phyloP scores from a whole-genome alignment of 2,888 invertebrate species.

The Amphipoea lucens region DNA sequence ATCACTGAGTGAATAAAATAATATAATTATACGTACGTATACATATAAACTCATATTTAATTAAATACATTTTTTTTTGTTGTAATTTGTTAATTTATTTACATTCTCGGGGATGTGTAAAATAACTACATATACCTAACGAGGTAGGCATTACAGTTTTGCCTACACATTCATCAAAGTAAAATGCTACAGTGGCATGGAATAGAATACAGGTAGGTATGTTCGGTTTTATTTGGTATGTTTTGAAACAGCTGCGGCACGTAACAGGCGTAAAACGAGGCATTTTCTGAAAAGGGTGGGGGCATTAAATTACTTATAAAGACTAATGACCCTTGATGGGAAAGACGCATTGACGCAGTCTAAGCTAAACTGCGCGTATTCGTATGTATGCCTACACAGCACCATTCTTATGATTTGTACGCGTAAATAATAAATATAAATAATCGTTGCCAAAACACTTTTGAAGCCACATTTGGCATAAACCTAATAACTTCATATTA shows the following conservation, averaged over 20 bases:
- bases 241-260: conserved; percentile 54
- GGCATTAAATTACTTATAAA: conserved; percentile 42
- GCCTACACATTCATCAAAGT: neutral
- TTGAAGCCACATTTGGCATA: conserved; percentile 2
- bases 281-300: conserved; percentile 42
- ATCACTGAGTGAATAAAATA: neutral
- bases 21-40: neutral
- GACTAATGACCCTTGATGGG: conserved; percentile 50
- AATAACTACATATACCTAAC: neutral
- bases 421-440: neutral
- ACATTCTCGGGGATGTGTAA: neutral
- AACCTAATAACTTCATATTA: neutral
- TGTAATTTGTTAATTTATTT: conserved; percentile 4
- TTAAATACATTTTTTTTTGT: no score
- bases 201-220: conserved; percentile 6
- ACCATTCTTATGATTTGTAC: neutral
- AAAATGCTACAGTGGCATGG: conserved; percentile 19
- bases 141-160: neutral
- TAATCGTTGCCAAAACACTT: conserved; percentile 11
- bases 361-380: conserved; percentile 18
- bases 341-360: conserved; percentile 44
- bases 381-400: neutral
- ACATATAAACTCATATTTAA: neutral
- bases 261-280: conserved; percentile 39
- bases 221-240: conserved; percentile 12